Base-by-base conservation (phyloP, 2,113 vertebrate species). In the Pavo muticus region DNA sequence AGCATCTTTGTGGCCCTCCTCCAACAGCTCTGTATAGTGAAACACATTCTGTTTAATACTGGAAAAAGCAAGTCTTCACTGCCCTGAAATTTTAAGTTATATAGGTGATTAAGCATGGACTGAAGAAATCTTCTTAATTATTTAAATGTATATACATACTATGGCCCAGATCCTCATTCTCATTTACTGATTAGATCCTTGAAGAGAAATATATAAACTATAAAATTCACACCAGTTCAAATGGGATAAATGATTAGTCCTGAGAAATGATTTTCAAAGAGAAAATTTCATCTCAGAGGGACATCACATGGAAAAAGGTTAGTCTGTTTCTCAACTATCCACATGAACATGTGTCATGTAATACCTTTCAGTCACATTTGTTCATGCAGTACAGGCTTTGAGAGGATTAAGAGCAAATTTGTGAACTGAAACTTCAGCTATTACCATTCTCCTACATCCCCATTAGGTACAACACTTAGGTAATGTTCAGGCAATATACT, bases 21-120 rank as follows among this genome's bases (percentile, higher is more conserved):
- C 50, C 25, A 25, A 50, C 23, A 50, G 50, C 50, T 29, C 25
- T 27, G 25, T 14, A 27, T 27, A 27, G 24, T 14, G 50, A 52
- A 52, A 52, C 25, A 35, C 45, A 10, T 78, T 82, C 57, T 87
- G 39, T 56, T 87, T 86, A 88, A 94, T 88, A 92, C 44, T 60
- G 25, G 39, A 86, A 88, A 47, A 86, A 37, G 29, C 45, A 84
- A 92, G n/a, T 52, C n/a, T 39, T 94, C 75, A 52, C 14, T 70
- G 40, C 6, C 25, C 77, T 68, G 10, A 94, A 86, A 85, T 8
- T 87, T 89, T 48, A 82, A 77, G 61, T 52, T 61, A 40, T 72
- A 75, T 84, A 72, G 37, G 71, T 87, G 48, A 90, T 61, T 79
- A 89, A 93, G 24, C 19, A 44, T n/a, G 37, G 40, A 79, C 29